Evolutionary conservation across 2,113 vertebrate species (phyloP), one percentile per base, ranked within the genome.

Genomic region (Mustela nigripes): DNA sequence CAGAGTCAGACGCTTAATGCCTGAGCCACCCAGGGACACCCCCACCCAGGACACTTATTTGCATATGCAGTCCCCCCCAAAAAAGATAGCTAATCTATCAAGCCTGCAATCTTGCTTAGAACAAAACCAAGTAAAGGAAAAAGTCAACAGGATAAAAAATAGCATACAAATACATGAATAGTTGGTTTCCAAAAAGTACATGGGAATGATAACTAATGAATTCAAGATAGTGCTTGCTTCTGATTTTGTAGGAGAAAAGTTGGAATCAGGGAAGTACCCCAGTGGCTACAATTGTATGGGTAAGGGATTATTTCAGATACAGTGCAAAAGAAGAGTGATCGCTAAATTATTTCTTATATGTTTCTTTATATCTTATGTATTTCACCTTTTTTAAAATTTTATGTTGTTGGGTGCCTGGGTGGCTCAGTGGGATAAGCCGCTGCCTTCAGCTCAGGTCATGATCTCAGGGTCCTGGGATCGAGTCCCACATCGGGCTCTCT

Each of bases 91-190:
- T 78, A 63, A 33, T 11, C 42, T 33, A 36, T 85, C 93, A 95
- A 76, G 88, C n/a, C 82, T 96, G 21, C 31, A 69, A 65, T 96
- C 87, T 93, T 83, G 36, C 67, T 91, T 65, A 67, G 36, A 84
- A 91, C 69, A 80, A 96, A 93, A 87, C 3, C 62, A 94, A 97
- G 39, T 42, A 94, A 92, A 81, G 28, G 76, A 28, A 93, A 56
- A 82, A 82, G 21, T 80, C 60, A 73, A 90, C 4, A 87, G 39
- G 86, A 93, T 69, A 69, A 73, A 74, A 74, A 96, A 78, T 14
- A 50, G 28, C 67, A 96, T 5, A 45, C 11, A 63, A 90, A 90
- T 42, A 89, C 36, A 73, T 28, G 19, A 78, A 89, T 9, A 89
- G 19, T 2, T 89, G 33, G 80, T 80, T 56, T 28, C 5, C 42